Conservation (phyloP, 2,888 invertebrate genomes). For the Bombylius major region DNA sequence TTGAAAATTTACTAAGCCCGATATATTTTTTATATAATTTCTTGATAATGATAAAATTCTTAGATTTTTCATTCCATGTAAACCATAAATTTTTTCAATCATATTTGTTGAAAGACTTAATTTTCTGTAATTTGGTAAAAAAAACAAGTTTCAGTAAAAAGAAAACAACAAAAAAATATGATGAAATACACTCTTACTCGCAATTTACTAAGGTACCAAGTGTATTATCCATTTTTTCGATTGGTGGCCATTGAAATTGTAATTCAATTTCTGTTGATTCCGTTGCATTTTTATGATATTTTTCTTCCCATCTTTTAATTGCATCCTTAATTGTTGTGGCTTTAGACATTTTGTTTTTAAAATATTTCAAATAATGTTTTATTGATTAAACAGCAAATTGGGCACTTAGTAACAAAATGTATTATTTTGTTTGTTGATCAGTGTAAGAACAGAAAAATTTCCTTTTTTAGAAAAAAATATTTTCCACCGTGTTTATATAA, state of each 20-base stretch:
- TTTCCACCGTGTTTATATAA: too few species aligned
- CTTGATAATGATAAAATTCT: slow-evolving; percentile 75
- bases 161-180: too few species aligned
- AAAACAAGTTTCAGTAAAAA: too few species aligned
- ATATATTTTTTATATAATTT: slow-evolving; percentile 84
- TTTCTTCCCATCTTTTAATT: slow-evolving; percentile 79
- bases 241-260: slow-evolving; percentile 83
- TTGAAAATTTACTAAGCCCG: slow-evolving; percentile 59
- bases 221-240: slow-evolving; percentile 89
- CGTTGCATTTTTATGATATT: slow-evolving; percentile 49
- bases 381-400: too few species aligned
- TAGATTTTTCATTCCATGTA: slow-evolving; percentile 71
- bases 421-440: too few species aligned
- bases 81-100: slow-evolving; percentile 85
- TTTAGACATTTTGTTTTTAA: slow-evolving; percentile 43
- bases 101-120: slow-evolving; percentile 84
- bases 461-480: too few species aligned
- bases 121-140: slow-evolving; percentile 48
- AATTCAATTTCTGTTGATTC: slow-evolving; percentile 66
- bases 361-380: too few species aligned
- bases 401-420: too few species aligned
- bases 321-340: slow-evolving; percentile 82
- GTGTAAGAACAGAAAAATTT: too few species aligned
- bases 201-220: slow-evolving; percentile 62
- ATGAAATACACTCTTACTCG: slow-evolving; percentile 47